These are phyloP conservation scores for Sebastes iracundus DNA, from an alignment of 2,797 vertebrate genomes.

Conservation along the genomic window DNA sequence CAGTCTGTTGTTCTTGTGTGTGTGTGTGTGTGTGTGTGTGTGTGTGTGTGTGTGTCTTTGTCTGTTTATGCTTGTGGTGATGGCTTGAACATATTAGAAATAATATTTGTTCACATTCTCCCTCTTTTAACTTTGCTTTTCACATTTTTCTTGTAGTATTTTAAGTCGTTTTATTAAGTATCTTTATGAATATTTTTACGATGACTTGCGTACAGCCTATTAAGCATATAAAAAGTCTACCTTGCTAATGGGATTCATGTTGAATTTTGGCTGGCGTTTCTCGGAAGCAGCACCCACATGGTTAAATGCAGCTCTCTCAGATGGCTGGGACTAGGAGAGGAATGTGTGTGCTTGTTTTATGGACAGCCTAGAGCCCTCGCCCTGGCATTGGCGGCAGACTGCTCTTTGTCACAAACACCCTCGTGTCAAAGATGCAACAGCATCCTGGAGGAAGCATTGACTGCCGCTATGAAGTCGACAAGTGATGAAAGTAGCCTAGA, in stretches of 20 bases:
- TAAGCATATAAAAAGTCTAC: not conserved
- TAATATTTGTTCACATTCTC: not conserved
- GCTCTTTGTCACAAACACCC: constrained; percentile 90
- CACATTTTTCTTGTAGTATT: not conserved
- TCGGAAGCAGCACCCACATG: constrained; percentile 40
- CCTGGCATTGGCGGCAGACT: constrained; percentile 79
- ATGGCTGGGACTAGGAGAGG: constrained; percentile 58
- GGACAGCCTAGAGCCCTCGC: constrained; percentile 78
- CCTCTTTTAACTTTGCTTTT: not conserved
- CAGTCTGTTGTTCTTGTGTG: constrained; percentile 46
- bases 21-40: constrained; percentile 27
- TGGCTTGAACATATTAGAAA: constrained; percentile 45
- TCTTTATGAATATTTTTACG: not conserved
- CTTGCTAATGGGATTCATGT: not conserved
- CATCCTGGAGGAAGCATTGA: constrained; percentile 92
- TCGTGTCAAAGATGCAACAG: constrained; percentile 87
- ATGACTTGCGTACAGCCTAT: not conserved
- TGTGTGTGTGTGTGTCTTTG: constrained; percentile 19
- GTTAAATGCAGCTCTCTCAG: constrained; percentile 65
- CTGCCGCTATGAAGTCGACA: constrained; percentile 91
- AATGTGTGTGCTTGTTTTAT: constrained; percentile 81
- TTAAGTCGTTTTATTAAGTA: not conserved
- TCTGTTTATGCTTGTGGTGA: constrained; percentile 8
- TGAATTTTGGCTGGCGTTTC: constrained; percentile 1
- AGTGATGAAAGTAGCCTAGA: constrained; percentile 95